Evolutionary conservation across 2,888 invertebrate species (phyloP).

Genomic region (Cataglyphis cursor): DNA sequence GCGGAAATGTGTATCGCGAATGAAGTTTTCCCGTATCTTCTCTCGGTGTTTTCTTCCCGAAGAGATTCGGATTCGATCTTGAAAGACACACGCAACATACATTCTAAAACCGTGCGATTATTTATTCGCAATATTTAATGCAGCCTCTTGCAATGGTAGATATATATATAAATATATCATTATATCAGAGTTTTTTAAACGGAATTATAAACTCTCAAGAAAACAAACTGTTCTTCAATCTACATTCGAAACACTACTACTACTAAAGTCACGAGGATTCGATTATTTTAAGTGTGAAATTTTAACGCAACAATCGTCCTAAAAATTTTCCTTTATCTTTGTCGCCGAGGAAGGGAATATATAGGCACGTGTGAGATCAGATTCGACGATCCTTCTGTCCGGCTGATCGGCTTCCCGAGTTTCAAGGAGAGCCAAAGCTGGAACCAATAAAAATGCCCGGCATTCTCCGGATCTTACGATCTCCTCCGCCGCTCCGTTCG

Average conservation of each 20-base stretch:
- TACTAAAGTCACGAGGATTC: background rate
- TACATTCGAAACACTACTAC: background rate
- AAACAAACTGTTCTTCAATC: background rate
- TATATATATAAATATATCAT: background rate
- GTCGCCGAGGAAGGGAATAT: conserved; percentile 17
- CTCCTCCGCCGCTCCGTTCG: conserved; percentile 63
- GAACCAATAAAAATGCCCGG: conserved; percentile 86
- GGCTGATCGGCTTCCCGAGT: conserved; percentile 70
- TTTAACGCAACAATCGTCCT: background rate
- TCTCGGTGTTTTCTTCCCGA: background rate
- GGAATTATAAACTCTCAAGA: background rate
- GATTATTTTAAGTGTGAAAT: conserved; percentile 6
- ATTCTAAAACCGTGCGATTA: background rate
- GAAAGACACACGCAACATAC: conserved; percentile 11
- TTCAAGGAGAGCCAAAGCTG: conserved; percentile 67
- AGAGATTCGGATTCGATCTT: conserved; percentile 40
- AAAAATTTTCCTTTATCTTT: conserved; percentile 31
- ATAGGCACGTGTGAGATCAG: conserved; percentile 68
- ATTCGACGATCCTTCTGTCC: conserved; percentile 69
- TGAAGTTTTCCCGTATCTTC: conserved; percentile 38
- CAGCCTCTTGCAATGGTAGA: background rate
- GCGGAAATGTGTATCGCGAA: conserved; percentile 56
- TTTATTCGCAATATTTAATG: conserved; percentile 25
- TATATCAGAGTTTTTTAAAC: background rate
- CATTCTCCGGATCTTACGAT: conserved; percentile 80